Evolutionary conservation across 2,888 invertebrate genomes (phyloP), one percentile per base, ranked within the genome.

Genomic region (Maniola hyperantus): DNA sequence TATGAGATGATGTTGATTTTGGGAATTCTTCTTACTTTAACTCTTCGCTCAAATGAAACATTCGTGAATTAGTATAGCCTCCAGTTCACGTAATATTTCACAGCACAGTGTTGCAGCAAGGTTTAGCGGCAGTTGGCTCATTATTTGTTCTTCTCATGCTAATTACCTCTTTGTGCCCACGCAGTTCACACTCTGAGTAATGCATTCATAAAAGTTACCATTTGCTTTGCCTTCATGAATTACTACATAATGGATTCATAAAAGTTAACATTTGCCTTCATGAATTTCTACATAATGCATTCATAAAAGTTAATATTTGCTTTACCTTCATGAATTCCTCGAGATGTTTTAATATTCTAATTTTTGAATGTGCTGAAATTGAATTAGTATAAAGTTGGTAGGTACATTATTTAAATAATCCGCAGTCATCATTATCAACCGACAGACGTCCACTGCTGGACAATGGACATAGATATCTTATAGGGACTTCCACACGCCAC

Each of bases 161-260:
- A 70, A 70, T 70, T 65, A 61, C 60, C 51, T 64, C 60, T 63
- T 65, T 68, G 65, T 68, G 63, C 46, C 39, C 11, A 8, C 50
- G 50, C 11, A 13, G 50, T 51, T 20, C 39, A 15, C 44, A 34
- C 42, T 58, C 42, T 59, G n/a, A 59, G 54, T 65, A 58, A 65
- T 53, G 34, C 13, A 51, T 60, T 48, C 42, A 34, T 55, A 34
- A 50, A 58, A 51, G 46, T 36, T 39, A 20, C 44, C 34, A 67
- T 58, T 58, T 58, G 39, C 57, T 26, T 42, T 58, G 8, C 54
- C 54, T 54, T 54, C 54, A 15, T 44, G 57, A 58, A 42, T 10
- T 44, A 26, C 36, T n/a, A n/a, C n/a, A n/a, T 65, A 58, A 65
- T 53, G 34, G 10, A 51, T 60, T 48, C 42, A 34, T 55, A 34